Conservation (phyloP, 2,113 vertebrate species). For the Pitta sordida region DNA sequence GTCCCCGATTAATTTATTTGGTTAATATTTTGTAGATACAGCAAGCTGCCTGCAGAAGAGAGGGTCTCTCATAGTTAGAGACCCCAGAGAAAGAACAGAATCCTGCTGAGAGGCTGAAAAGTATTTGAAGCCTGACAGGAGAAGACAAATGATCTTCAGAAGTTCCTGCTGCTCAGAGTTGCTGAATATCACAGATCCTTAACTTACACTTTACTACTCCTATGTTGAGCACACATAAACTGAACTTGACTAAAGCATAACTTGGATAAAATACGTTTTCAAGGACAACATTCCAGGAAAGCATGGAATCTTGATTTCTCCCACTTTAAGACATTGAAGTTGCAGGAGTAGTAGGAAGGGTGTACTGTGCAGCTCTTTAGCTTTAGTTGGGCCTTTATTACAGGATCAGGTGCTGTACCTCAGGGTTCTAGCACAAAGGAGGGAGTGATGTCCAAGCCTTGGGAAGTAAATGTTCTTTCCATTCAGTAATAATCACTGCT, state of each 20-base stretch:
- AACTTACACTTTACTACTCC: background rate
- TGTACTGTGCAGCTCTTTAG: fast-evolving
- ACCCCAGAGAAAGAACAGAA: background rate
- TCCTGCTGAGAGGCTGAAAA: background rate
- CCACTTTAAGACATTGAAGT: background rate
- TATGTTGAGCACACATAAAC: fast-evolving
- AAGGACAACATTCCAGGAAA: background rate
- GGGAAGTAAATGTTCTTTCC: background rate
- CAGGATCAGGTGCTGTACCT: background rate
- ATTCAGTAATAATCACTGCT: background rate
- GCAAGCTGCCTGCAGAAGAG: background rate
- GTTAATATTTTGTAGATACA: background rate
- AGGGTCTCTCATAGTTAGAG: background rate
- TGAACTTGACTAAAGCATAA: background rate
- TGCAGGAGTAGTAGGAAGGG: background rate
- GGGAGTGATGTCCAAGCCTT: background rate
- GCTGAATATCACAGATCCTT: background rate
- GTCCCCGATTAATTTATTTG: background rate
- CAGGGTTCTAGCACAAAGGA: background rate
- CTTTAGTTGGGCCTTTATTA: background rate
- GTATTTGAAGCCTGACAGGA: background rate
- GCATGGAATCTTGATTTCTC: background rate
- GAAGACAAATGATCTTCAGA: background rate
- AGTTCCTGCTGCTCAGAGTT: background rate
- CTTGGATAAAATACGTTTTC: background rate